A percentile compares a stretch with the other conserved stretches of the same genome.
phyloP scores from a whole-genome alignment of 2,797 vertebrate species.

The Dendrocincla fuliginosa region DNA sequence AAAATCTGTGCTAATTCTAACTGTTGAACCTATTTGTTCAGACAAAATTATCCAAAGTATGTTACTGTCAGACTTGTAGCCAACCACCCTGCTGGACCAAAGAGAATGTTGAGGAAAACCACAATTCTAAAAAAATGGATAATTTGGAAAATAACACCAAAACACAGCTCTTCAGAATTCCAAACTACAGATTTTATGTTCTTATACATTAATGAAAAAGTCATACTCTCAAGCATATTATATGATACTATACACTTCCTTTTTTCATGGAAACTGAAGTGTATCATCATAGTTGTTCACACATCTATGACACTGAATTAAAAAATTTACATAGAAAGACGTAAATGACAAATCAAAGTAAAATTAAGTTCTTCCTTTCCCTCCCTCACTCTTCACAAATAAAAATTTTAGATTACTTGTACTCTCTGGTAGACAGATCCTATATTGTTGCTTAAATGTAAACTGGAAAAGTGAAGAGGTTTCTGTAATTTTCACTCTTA shows the following conservation, averaged over 20 bases:
- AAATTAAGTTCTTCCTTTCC: slow-evolving; percentile 16
- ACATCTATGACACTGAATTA: neutral
- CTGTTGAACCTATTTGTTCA: neutral
- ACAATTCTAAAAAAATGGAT: neutral
- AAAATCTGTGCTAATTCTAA: neutral
- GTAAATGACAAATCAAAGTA: neutral
- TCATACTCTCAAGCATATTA: neutral
- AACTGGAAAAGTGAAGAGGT: neutral
- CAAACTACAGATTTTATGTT: neutral
- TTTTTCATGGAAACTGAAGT: neutral
- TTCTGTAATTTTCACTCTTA: slow-evolving; percentile 32
- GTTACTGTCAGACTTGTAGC: neutral
- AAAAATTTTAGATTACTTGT: neutral
- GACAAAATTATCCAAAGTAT: neutral
- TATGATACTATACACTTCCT: neutral
- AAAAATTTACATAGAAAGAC: slow-evolving; percentile 9
- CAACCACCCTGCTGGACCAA: neutral
- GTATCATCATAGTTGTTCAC: neutral
- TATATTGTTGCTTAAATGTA: neutral
- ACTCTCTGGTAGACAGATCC: neutral
- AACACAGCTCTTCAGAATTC: neutral
- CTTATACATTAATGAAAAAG: neutral
- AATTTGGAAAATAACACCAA: neutral
- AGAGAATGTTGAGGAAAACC: neutral
- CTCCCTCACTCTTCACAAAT: neutral